Conservation (phyloP, 2,797 vertebrate species). For the Manis javanica region DNA sequence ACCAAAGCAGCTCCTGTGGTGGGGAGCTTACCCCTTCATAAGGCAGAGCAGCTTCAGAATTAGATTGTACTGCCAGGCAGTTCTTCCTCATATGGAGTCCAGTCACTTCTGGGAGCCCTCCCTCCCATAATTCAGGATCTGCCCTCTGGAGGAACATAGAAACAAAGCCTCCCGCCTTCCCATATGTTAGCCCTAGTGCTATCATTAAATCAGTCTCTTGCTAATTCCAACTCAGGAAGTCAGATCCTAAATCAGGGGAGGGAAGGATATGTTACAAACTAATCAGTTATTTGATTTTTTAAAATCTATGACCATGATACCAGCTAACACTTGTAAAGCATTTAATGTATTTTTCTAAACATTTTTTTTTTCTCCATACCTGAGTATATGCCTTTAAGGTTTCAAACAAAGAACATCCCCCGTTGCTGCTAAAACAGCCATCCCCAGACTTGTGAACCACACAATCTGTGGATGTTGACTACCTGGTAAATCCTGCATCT, state of each 20-base stretch:
- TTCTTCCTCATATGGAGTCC: neutral
- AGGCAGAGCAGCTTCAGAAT: neutral
- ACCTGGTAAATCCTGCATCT: neutral
- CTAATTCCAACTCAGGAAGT: neutral
- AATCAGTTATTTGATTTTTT: neutral
- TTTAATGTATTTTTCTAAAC: neutral
- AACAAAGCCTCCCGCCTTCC: neutral
- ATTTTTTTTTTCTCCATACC: neutral
- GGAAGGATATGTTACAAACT: neutral
- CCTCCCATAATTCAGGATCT: neutral
- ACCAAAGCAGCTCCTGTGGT: neutral
- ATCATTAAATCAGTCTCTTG: constrained; percentile 16
- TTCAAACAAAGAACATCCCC: neutral
- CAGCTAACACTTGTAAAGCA: neutral
- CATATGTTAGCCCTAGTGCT: neutral
- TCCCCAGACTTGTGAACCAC: neutral
- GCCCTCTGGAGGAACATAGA: neutral
- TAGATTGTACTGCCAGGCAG: neutral
- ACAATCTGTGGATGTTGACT: neutral
- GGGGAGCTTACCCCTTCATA: neutral
- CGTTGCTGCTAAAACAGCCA: neutral
- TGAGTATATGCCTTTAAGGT: neutral
- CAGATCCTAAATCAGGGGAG: neutral
- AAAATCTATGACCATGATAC: neutral
- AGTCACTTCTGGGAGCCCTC: neutral